Conservation (phyloP, 2,888 invertebrate genomes). For the Himalopsyche kuldschensis region DNA sequence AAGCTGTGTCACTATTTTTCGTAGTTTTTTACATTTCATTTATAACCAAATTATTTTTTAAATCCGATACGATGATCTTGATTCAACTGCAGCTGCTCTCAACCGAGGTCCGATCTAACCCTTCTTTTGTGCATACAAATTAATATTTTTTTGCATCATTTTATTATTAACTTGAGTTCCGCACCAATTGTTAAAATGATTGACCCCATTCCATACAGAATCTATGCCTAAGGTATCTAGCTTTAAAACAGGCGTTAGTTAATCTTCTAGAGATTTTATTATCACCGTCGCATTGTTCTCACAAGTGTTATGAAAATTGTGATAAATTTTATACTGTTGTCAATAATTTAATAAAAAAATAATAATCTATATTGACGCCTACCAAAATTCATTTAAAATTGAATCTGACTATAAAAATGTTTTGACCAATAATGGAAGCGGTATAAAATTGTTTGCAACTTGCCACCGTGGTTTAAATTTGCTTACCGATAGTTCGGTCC, state of each 20-base stretch:
- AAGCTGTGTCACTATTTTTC: too few relatives aligned
- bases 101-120: constrained; percentile 30
- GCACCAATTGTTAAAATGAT: constrained; percentile 21
- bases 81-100: constrained; percentile 26
- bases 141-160: constrained; percentile 10
- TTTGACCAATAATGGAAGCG: too few relatives aligned
- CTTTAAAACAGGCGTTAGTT: not conserved
- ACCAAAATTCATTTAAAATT: too few relatives aligned
- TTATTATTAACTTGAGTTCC: constrained; percentile 23
- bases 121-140: constrained; percentile 19
- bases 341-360: too few relatives aligned
- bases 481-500: not conserved
- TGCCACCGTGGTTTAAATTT: not conserved
- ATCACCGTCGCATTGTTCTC: too few relatives aligned
- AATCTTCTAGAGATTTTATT: too few relatives aligned
- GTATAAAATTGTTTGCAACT: too few relatives aligned
- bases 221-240: not conserved
- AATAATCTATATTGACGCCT: too few relatives aligned
- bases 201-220: constrained; percentile 26
- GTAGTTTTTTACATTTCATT: too few relatives aligned
- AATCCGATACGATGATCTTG: constrained; percentile 5
- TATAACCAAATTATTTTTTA: not conserved
- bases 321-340: too few relatives aligned
- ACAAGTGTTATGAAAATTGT: too few relatives aligned
- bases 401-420: too few relatives aligned